Evolutionary conservation across 2,113 vertebrate species (phyloP).

Genomic region (Xenopus tropicalis): UCB_Xtro_10.0 CM004444.2:129586001-129586500

Average conservation of each 20-base stretch:
- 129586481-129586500: slow-evolving; percentile 85
- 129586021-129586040: slow-evolving; percentile 89
- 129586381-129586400: slow-evolving; percentile 74
- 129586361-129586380: slow-evolving; percentile 85
- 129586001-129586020: slow-evolving; percentile 88
- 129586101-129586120: slow-evolving; percentile 94
- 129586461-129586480: slow-evolving; percentile 82
- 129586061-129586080: slow-evolving; percentile 81
- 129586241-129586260: slow-evolving; percentile 77
- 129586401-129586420: slow-evolving; percentile 73
- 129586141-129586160: slow-evolving; percentile 90
- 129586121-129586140: slow-evolving; percentile 93
- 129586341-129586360: slow-evolving; percentile 79
- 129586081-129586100: slow-evolving; percentile 88
- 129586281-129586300: slow-evolving; percentile 74
- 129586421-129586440: slow-evolving; percentile 89
- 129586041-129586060: slow-evolving; percentile 95
- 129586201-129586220: slow-evolving; percentile 82
- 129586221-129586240: slow-evolving; percentile 86
- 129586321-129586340: slow-evolving; percentile 77
- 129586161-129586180: slow-evolving; percentile 96
- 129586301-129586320: slow-evolving; percentile 82
- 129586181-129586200: slow-evolving; percentile 96
- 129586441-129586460: slow-evolving; percentile 73
- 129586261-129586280: slow-evolving; percentile 73